Evolutionary conservation across 1,140 invertebrate species (phyloP), one percentile per base, ranked within the genome.

Genomic region (Octopus bimaculoides): DNA sequence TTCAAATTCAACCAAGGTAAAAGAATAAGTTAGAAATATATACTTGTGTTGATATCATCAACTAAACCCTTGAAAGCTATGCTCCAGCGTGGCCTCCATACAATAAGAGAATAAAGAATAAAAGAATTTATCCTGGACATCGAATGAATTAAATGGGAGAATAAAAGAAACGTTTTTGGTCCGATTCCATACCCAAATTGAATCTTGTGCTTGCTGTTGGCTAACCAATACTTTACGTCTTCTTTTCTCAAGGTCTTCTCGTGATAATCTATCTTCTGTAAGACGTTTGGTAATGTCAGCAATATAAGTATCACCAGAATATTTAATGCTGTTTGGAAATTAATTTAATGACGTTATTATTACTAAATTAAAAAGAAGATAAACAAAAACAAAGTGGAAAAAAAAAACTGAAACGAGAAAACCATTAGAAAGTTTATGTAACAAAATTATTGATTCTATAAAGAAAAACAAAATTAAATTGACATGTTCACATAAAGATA

Each of bases 171-270:
- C 2, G 61, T 66, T 66, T 14, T 66, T 12, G 12, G n/a, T n/a
- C 12, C n/a, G 4, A 66, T n/a, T 66, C 61, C 12, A 66, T 81
- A 89, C 90, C 86, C 90, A 89, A 78, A 89, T 87, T 12, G 83
- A 80, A 75, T 89, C 86, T 79, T 90, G 89, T 20, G 89, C 87
- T 77, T 84, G 85, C 80, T 90, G 82, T 78, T 90, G 89, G 80
- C 90, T 88, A 26, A 89, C 88, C n/a, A 91, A 81, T 75, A 91
- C 89, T 84, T 90, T 90, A 74, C 90, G 84, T 17, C 89, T 80
- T 71, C 90, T 83, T 80, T 90, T 90, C 78, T 91, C 90, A 74
- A 89, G 80, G 78, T 90, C 89, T 12, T 84, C 85, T 55, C 89
- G 75, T 9, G 90, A 89, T 52, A 87, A 82, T 61, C 84, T 83